phyloP scores from a whole-genome alignment of 2,797 vertebrate species.

The Cynodonichthys magdalenae region DNA sequence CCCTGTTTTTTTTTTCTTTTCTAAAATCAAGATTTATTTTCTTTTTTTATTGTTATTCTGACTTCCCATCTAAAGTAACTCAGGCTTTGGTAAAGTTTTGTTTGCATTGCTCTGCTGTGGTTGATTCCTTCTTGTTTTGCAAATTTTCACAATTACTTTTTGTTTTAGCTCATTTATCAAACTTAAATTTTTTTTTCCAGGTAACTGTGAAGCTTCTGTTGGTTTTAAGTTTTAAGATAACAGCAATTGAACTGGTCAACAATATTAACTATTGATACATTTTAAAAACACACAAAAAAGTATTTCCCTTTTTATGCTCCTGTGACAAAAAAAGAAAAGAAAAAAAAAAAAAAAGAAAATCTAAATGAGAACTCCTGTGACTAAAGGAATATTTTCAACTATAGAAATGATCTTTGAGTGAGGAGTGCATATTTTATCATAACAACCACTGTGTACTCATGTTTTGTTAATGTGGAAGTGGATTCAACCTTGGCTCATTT shows the following conservation, averaged over 20 bases:
- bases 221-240: too few species aligned
- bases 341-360: too few species aligned
- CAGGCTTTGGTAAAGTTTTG: not conserved
- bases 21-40: not conserved
- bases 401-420: not conserved
- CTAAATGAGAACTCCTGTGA: too few species aligned
- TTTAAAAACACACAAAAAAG: too few species aligned
- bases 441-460: not conserved
- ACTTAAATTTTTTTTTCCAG: not conserved
- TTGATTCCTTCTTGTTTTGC: not conserved
- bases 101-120: not conserved
- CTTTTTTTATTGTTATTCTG: not conserved
- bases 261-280: too few species aligned
- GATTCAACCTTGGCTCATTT: not conserved
- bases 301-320: too few species aligned
- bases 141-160: not conserved
- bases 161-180: not conserved
- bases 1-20: not conserved
- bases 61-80: not conserved
- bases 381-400: not conserved
- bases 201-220: not conserved
- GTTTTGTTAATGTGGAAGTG: not conserved
- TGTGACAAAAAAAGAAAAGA: too few species aligned
- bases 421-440: conserved; percentile 3
- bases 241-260: too few species aligned